phyloP scores from a whole-genome alignment of 2,113 vertebrate species.

The Leptobrachium leishanense region DNA sequence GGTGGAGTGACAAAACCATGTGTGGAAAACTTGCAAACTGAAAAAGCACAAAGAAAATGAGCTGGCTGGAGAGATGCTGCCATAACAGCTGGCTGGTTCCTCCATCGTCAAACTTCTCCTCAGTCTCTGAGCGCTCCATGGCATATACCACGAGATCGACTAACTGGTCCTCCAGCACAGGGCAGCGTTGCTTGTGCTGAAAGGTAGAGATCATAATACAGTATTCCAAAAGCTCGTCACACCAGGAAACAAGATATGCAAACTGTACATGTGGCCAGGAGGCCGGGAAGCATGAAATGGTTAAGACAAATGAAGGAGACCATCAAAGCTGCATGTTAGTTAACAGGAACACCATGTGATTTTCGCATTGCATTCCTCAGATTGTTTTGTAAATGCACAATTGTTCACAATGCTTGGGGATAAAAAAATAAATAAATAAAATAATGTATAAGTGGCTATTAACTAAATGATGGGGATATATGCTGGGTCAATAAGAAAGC shows the following conservation, averaged over 20 bases:
- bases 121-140: conserved; percentile 97
- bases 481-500: too few relatives aligned
- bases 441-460: too few relatives aligned
- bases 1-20: conserved; percentile 97
- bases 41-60: conserved; percentile 99
- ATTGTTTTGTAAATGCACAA: too few relatives aligned
- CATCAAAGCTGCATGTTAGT: conserved; percentile 72
- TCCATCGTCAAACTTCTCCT: conserved; percentile 97
- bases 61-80: conserved; percentile 98
- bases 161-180: conserved; percentile 97
- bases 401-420: too few relatives aligned
- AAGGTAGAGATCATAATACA: conserved; percentile 68
- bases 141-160: conserved; percentile 98
- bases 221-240: conserved; percentile 69
- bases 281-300: conserved; percentile 77
- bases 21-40: conserved; percentile 99
- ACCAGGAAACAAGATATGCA: conserved; percentile 56
- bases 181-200: conserved; percentile 97
- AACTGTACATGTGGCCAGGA: conserved; percentile 39
- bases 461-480: too few relatives aligned
- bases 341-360: conserved; percentile 1
- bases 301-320: conserved; percentile 65
- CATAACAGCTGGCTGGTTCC: conserved; percentile 97
- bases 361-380: background rate
- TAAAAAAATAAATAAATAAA: too few relatives aligned